A percentile compares a stretch with the other conserved stretches of the same genome.
These are phyloP conservation scores for Poliocrania exsul DNA, from an alignment of 2,797 vertebrate genomes.

Conservation along the genomic window DNA sequence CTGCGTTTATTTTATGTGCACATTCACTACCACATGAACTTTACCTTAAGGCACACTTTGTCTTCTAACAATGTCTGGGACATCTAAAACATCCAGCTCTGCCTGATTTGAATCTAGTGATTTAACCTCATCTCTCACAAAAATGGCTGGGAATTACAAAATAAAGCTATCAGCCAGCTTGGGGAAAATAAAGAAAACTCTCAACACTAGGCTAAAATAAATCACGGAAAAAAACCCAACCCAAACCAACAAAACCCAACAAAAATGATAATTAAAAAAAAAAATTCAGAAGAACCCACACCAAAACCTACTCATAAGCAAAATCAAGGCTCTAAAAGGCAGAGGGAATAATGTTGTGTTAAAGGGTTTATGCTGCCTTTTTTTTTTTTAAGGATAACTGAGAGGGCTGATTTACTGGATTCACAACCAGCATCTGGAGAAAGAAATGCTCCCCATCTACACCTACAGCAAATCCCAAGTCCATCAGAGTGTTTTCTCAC, in stretches of 20 bases:
- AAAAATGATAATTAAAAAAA: no score
- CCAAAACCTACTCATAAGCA: background rate
- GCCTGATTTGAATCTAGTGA: background rate
- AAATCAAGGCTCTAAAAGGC: background rate
- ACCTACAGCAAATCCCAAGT: background rate
- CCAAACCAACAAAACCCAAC: no score
- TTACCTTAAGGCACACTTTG: background rate
- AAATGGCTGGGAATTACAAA: background rate
- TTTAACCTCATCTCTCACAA: background rate
- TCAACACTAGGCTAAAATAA: background rate
- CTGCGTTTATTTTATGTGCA: background rate
- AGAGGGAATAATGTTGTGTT: background rate
- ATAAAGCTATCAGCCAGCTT: background rate
- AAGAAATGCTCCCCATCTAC: background rate
- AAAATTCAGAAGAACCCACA: no score
- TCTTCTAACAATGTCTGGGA: background rate
- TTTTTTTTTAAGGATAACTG: accelerated
- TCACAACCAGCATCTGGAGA: background rate
- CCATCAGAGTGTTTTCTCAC: background rate
- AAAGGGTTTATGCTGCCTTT: background rate
- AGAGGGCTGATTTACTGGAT: background rate
- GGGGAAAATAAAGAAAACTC: background rate
- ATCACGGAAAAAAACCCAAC: background rate
- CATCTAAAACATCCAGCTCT: background rate
- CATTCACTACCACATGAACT: background rate